phyloP scores from a whole-genome alignment of 2,113 vertebrate species.

The Ochotona curzoniae region DNA sequence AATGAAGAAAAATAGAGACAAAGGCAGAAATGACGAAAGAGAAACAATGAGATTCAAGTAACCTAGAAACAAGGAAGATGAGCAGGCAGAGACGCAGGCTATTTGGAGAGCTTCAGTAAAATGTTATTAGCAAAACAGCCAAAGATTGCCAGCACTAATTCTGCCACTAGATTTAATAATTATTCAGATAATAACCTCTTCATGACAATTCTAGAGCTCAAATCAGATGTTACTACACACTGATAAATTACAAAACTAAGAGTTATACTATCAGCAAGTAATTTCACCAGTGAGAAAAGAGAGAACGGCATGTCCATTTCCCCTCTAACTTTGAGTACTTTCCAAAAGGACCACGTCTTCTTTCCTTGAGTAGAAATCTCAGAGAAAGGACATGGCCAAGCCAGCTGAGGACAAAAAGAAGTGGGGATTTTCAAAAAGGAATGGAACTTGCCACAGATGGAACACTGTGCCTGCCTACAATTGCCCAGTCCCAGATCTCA shows the following conservation, averaged over 20 bases:
- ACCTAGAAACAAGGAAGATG: not conserved
- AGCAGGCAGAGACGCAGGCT: not conserved
- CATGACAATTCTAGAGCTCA: not conserved
- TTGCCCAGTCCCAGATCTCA: not conserved
- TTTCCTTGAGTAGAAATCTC: not conserved
- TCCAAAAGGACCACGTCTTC: not conserved
- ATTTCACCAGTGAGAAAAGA: not conserved
- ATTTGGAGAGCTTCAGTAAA: not conserved
- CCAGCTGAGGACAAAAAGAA: not conserved
- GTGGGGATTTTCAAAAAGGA: fast-evolving
- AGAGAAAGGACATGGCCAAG: too few species aligned
- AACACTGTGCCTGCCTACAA: not conserved
- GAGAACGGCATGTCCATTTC: not conserved
- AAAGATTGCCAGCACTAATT: not conserved
- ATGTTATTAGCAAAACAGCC: too few species aligned
- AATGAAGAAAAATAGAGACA: not conserved
- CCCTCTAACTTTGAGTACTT: not conserved
- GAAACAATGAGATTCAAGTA: not conserved
- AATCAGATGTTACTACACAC: not conserved
- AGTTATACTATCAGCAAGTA: too few species aligned
- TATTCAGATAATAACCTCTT: not conserved
- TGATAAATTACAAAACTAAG: not conserved
- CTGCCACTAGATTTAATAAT: not conserved
- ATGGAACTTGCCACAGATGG: too few species aligned
- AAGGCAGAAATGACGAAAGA: not conserved